Percentiles rank a stretch among this genome's conserved stretches.
phyloP scores from a whole-genome alignment of 2,113 vertebrate species.

The Nyctibius bracteatus region DNA sequence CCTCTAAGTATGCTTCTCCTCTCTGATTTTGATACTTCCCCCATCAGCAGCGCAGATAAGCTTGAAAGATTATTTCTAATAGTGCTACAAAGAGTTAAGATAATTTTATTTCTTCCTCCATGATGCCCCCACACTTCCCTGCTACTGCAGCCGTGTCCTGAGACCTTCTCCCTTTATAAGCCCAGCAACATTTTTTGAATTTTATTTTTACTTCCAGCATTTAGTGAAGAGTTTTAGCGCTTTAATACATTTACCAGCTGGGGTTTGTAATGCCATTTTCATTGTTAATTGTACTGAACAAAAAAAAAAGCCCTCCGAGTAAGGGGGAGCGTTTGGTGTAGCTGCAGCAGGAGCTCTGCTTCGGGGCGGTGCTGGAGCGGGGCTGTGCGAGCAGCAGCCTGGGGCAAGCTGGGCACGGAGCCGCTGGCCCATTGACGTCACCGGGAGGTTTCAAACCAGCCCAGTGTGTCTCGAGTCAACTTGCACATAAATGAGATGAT shows the following conservation, averaged over 20 bases:
- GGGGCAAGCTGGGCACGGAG: constrained; percentile 53
- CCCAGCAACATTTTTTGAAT: not conserved
- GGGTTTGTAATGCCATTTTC: not conserved
- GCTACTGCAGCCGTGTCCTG: not conserved
- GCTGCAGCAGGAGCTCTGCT: constrained; percentile 41
- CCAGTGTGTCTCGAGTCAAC: constrained; percentile 41
- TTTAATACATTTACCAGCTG: not conserved
- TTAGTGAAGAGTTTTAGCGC: not conserved
- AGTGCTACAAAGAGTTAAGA: not conserved
- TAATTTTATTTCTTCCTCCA: not conserved
- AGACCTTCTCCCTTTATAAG: not conserved
- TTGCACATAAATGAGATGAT: constrained; percentile 17
- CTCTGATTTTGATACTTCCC: not conserved
- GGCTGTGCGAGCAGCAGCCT: constrained; percentile 28
- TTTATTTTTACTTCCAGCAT: not conserved
- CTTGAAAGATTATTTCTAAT: not conserved
- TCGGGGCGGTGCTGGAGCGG: not conserved
- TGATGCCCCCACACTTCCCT: not conserved
- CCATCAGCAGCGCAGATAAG: not conserved
- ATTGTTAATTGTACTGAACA: not conserved
- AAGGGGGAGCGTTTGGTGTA: not conserved
- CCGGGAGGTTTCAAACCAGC: constrained; percentile 62
- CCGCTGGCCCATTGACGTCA: constrained; percentile 77
- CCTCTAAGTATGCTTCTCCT: not conserved
- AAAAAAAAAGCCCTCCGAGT: not conserved